Percentiles rank a stretch among this genome's conserved stretches.
phyloP scores from a whole-genome alignment of 1,140 invertebrate genomes.

The Helicoverpa zea region DNA sequence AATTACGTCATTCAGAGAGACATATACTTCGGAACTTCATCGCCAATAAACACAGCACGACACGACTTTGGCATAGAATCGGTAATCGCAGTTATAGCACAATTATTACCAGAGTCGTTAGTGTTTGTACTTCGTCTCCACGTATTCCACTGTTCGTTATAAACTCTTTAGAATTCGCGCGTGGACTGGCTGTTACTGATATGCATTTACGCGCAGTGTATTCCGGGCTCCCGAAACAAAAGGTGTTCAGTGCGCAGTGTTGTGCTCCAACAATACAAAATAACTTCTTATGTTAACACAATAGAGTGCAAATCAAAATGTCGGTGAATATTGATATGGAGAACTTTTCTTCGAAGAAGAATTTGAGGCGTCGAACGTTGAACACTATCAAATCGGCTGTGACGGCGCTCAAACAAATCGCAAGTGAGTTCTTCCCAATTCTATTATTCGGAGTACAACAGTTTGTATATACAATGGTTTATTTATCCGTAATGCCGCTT shows the following conservation, averaged over 20 bases:
- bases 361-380: conserved; percentile 77
- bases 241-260: conserved; percentile 66
- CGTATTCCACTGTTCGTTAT: conserved; percentile 65
- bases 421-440: conserved; percentile 71
- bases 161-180: conserved; percentile 70
- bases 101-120: conserved; percentile 49
- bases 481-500: not conserved
- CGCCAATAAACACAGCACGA: conserved; percentile 32
- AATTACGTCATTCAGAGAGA: conserved; percentile 27
- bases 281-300: conserved; percentile 15
- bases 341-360: conserved; percentile 78
- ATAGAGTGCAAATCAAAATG: conserved; percentile 65
- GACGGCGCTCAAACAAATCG: conserved; percentile 78
- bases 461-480: not conserved
- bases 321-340: conserved; percentile 83
- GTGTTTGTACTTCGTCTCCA: conserved; percentile 63
- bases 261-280: conserved; percentile 24
- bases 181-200: conserved; percentile 74
- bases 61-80: conserved; percentile 18
- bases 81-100: conserved; percentile 35
- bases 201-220: conserved; percentile 82
- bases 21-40: conserved; percentile 30
- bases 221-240: conserved; percentile 76
- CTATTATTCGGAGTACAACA: conserved; percentile 17
- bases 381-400: conserved; percentile 81